Evolutionary conservation across 2,797 vertebrate species (phyloP), one percentile per base, ranked within the genome.

Genomic region (Gadopsis bispinosus): DNA sequence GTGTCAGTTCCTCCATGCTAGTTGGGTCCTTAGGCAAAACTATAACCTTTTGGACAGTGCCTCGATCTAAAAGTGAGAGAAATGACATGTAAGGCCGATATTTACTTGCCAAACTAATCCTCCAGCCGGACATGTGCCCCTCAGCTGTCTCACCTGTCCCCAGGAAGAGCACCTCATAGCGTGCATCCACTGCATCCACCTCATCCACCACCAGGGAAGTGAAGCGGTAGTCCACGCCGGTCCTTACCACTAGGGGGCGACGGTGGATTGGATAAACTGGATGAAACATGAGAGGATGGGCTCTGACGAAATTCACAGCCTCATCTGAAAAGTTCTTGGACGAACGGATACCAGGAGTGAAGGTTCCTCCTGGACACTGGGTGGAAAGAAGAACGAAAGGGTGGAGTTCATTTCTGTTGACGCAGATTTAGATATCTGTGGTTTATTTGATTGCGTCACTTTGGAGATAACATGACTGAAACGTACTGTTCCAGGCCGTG

Each of bases 291-390:
- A 97, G 95, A 1, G 96, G 96, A 80, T 97, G 96, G 1, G 94
- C 87, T 13, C 96, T 91, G 83, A 97, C 94, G 76, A 97, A 97
- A 84, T 95, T 95, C 67, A 97, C 93, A 7, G 96, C 95, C 78
- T 97, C 96, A 1, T 97, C 96, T 6, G 96, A 95, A 53, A 96
- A 96, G 83, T 95, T 94, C 73, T 96, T 96, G 31, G 96, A 96
- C 62, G 96, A 95, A n/a, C 84, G 93, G 75, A 97, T 88, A 5
- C 93, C 95, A 0, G 96, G 95, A 39, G 96, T 97, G 81, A 96
- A 97, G 14, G 95, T 95, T 79, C 96, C 96, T 77, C 96, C 96
- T 0, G 96, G 96, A 92, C 96, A 97, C 96, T 97, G 82, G 48
- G 35, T 4, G 64, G 62, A 26, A 26, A 26, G 41, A 67, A 50